Conservation (phyloP, 2,113 vertebrate genomes). For the Clinocottus analis region DNA sequence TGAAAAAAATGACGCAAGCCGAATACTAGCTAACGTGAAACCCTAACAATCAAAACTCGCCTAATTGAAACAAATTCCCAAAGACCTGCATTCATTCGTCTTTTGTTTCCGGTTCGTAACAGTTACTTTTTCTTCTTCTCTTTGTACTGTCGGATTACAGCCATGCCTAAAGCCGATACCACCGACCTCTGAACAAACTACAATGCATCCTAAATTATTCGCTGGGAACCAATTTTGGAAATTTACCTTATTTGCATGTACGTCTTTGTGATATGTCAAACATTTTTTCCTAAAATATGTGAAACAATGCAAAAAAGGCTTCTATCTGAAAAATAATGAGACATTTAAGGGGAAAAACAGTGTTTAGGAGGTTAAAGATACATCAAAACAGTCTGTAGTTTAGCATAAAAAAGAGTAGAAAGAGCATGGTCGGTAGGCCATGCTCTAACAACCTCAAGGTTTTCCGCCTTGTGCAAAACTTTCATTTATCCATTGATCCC, state of each 20-base stretch:
- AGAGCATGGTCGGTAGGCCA: background rate
- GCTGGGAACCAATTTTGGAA: background rate
- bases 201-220: background rate
- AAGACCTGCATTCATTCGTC: no score
- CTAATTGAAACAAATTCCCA: no score
- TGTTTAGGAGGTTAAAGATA: background rate
- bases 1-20: background rate
- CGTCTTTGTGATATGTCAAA: background rate
- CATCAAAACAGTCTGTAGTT: background rate
- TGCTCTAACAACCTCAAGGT: background rate
- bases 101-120: background rate
- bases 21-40: no score
- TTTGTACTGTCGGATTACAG: no score
- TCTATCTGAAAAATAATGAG: background rate
- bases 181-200: background rate
- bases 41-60: no score
- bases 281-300: background rate
- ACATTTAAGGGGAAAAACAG: background rate
- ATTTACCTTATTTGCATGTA: background rate
- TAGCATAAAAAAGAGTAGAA: background rate
- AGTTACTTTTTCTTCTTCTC: background rate
- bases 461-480: background rate
- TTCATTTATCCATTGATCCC: background rate
- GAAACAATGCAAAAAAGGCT: background rate
- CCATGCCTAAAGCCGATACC: background rate